phyloP scores from a whole-genome alignment of 2,113 vertebrate genomes.

The Cairina moschata region DNA sequence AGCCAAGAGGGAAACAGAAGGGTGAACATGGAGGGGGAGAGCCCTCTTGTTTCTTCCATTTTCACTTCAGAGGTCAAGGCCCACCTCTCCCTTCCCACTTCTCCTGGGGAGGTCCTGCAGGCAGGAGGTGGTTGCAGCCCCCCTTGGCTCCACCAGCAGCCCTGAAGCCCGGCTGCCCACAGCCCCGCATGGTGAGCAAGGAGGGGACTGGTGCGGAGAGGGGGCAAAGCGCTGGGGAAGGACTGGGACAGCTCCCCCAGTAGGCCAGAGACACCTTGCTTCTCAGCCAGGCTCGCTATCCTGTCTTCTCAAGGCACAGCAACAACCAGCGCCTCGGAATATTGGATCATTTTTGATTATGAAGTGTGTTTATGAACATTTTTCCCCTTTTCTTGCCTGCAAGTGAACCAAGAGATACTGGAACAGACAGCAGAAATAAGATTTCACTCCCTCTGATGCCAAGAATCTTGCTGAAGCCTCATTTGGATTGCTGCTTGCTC shows the following conservation, averaged over 20 bases:
- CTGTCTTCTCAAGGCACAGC: neutral
- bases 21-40: neutral
- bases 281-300: neutral
- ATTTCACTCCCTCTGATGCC: neutral
- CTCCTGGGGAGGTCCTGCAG: no score
- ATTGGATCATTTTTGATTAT: neutral
- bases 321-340: neutral
- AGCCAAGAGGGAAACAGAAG: neutral
- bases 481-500: neutral
- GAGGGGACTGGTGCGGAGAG: neutral
- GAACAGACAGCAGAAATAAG: neutral
- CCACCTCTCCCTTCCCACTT: no score
- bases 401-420: neutral
- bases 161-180: neutral
- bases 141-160: neutral
- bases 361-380: neutral
- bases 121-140: neutral
- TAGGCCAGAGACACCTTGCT: neutral
- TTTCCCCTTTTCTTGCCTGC: neutral
- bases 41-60: neutral
- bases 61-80: neutral
- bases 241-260: rapidly evolving
- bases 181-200: neutral
- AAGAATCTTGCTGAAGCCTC: neutral
- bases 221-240: rapidly evolving